Conservation (phyloP, 2,113 vertebrate species). For the Cynoglossus semilaevis region DNA sequence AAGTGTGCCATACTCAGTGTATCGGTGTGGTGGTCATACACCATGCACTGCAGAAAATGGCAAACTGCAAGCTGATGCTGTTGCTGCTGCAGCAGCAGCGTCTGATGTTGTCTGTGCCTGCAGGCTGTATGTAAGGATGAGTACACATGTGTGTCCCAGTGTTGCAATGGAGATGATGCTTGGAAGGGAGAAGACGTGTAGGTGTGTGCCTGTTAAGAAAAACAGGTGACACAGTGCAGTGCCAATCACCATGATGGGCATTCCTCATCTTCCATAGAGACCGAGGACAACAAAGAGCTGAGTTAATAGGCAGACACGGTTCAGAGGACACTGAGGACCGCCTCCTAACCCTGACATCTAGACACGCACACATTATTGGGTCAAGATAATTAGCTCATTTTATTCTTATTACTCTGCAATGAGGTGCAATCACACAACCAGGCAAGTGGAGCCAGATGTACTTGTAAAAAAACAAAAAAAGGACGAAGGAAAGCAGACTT, state of each 20-base stretch:
- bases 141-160: slow-evolving; percentile 24
- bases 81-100: slow-evolving; percentile 46
- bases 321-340: slow-evolving; percentile 49
- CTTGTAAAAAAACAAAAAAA: neutral
- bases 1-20: slow-evolving; percentile 30
- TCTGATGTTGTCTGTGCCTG: slow-evolving; percentile 61
- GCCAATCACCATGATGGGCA: slow-evolving; percentile 57
- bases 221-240: slow-evolving; percentile 38
- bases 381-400: slow-evolving; percentile 52
- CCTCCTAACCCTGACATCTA: slow-evolving; percentile 44
- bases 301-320: slow-evolving; percentile 52
- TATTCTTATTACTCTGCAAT: slow-evolving; percentile 15
- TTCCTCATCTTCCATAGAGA: slow-evolving; percentile 50
- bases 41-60: slow-evolving; percentile 28
- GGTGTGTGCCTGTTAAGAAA: slow-evolving; percentile 34
- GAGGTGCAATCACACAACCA: slow-evolving; percentile 18
- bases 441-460: slow-evolving; percentile 5
- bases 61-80: slow-evolving; percentile 41
- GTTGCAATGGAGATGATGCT: slow-evolving; percentile 29
- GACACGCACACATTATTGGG: slow-evolving; percentile 33
- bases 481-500: no score
- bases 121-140: slow-evolving; percentile 41
- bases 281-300: slow-evolving; percentile 49
- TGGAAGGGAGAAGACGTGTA: slow-evolving; percentile 18
- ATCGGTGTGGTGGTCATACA: slow-evolving; percentile 37